These are phyloP conservation scores for Eupithecia vulgata DNA, from an alignment of 2,888 invertebrate species.

Conservation along the genomic window DNA sequence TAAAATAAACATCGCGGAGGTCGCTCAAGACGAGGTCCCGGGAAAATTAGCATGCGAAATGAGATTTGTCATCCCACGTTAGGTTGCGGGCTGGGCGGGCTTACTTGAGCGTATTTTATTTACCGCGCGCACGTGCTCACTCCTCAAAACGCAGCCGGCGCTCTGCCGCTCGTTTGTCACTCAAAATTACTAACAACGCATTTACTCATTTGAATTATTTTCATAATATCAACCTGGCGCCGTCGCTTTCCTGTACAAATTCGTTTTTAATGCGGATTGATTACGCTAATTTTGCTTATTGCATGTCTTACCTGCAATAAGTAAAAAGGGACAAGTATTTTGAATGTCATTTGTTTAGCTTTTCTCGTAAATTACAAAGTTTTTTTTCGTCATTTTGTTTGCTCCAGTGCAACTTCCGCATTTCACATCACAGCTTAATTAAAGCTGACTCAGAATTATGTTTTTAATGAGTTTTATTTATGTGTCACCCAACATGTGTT, in stretches of 20 bases:
- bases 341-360: background rate
- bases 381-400: slow-evolving; percentile 49
- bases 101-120: slow-evolving; percentile 71
- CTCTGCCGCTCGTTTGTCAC: slow-evolving; percentile 74
- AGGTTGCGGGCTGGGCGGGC: slow-evolving; percentile 55
- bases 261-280: slow-evolving; percentile 36
- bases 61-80: slow-evolving; percentile 69
- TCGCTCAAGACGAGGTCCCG: slow-evolving; percentile 54
- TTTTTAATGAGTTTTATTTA: slow-evolving; percentile 55
- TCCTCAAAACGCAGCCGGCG: slow-evolving; percentile 63
- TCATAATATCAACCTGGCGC: slow-evolving; percentile 50
- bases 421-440: slow-evolving; percentile 68
- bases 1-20: slow-evolving; percentile 57
- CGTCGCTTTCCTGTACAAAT: slow-evolving; percentile 35
- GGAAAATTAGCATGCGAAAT: slow-evolving; percentile 70
- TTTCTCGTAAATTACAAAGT: background rate
- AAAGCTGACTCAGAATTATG: slow-evolving; percentile 60
- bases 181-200: slow-evolving; percentile 63
- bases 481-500: slow-evolving; percentile 15
- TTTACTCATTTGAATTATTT: slow-evolving; percentile 62
- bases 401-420: slow-evolving; percentile 61
- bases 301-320: background rate
- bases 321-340: background rate
- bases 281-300: slow-evolving; percentile 14
- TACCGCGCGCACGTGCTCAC: slow-evolving; percentile 70